Base-by-base conservation (phyloP, 2,888 invertebrate species). In the Dascillus cervinus region DNA sequence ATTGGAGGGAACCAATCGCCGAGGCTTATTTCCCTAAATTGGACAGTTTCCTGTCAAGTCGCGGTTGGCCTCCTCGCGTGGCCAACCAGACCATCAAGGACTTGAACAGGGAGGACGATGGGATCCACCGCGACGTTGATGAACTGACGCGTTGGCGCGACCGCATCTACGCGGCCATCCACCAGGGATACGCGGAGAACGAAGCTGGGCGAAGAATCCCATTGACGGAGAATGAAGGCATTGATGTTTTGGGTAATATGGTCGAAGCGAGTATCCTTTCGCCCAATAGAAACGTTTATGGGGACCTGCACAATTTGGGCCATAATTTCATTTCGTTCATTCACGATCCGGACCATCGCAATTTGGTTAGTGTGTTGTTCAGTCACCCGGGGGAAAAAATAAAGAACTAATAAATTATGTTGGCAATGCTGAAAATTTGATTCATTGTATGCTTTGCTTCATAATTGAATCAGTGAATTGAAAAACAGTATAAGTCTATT, bases 1-100 rank as follows among this genome's bases (percentile, higher is more conserved):
- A 85, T 57, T 74, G 82, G 62, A 69, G 76, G 1, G 72, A 74
- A 2, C 77, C 83, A 8, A 82, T 89, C 43, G 58, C 62, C 0
- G 86, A 88, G 58, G 88, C 78, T 0, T 89, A 89, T 62, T 89
- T 87, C 69, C 82, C 87, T 3, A 89, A 88, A 64, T 66, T 89
- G 56, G 83, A 87, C 63, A 83, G 82, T 2, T 66, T 79, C 43
- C 80, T 86, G 3, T 75, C 86, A 12, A 82, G 82, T 49, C 69
- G 84, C 1, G 69, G 79, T 2, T 87, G 82, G 81, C 83, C 87
- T 0, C 74, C 83, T 0, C 72, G 86, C 46, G 76, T 78, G 20
- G 65, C 68, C 1, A 67, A 69, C 25, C 70, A 77, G 0, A 49
- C 47, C 0, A 51, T 82, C 2, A 58, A 65, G 8, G 79, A 86